Evolutionary conservation across 2,113 vertebrate species (phyloP).

Genomic region (Danionella cerebrum): DNA sequence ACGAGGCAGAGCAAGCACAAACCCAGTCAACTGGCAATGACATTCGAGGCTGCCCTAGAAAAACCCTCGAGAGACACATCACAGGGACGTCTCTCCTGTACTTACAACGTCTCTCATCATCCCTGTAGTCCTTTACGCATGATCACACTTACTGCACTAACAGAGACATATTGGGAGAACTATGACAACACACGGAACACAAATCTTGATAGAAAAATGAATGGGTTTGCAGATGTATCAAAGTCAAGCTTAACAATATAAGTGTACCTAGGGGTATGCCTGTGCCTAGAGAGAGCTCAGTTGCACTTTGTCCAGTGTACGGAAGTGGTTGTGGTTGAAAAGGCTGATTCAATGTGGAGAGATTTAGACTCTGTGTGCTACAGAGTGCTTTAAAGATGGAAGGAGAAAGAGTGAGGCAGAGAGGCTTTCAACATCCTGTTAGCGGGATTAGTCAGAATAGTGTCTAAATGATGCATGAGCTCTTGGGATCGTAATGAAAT

Average conservation of each 20-base stretch:
- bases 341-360: slow-evolving; percentile 19
- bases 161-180: slow-evolving; percentile 7
- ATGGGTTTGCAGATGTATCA: background rate
- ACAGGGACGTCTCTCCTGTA: background rate
- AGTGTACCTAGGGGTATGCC: background rate
- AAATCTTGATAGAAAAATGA: background rate
- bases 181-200: background rate
- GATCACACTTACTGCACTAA: background rate
- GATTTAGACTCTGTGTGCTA: background rate
- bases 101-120: background rate
- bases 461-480: slow-evolving; percentile 42
- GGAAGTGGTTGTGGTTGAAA: slow-evolving; percentile 7
- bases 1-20: background rate
- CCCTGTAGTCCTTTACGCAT: slow-evolving; percentile 13
- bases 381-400: background rate
- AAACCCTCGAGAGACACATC: background rate
- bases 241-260: background rate
- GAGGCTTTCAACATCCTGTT: slow-evolving; percentile 2
- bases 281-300: slow-evolving; percentile 5
- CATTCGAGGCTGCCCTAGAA: background rate
- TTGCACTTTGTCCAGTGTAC: background rate
- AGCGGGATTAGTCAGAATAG: slow-evolving; percentile 22
- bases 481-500: slow-evolving; percentile 25
- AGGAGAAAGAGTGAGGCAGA: slow-evolving; percentile 1
- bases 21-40: background rate